These are phyloP conservation scores for Machaerirhynchus nigripectus DNA, from an alignment of 2,113 vertebrate species.

Conservation along the genomic window DNA sequence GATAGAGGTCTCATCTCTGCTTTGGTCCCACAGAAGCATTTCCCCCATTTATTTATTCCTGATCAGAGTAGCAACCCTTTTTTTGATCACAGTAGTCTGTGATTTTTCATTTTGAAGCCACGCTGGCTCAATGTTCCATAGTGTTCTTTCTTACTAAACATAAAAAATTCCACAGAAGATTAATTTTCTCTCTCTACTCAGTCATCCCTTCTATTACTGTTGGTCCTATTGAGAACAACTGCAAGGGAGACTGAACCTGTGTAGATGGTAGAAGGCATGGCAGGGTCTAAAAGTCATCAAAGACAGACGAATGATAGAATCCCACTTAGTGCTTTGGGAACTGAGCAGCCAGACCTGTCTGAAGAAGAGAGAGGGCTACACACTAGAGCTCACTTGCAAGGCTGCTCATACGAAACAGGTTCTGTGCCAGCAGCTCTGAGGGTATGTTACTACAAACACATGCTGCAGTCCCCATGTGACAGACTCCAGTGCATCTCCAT, in stretches of 20 bases:
- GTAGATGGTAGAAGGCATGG: neutral
- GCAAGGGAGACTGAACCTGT: neutral
- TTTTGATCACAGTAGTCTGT: neutral
- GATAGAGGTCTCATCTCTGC: neutral
- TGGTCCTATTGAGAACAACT: neutral
- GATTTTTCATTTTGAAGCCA: neutral
- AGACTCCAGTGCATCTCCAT: neutral
- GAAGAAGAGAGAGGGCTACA: neutral
- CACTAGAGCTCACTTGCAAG: neutral
- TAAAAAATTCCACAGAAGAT: neutral
- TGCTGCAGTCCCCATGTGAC: neutral
- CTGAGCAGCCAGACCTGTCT: neutral
- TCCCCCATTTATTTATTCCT: neutral
- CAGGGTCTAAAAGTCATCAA: neutral
- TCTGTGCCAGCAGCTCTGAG: neutral
- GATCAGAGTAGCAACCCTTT: neutral
- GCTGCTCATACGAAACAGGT: neutral
- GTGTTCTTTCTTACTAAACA: neutral
- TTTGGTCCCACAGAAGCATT: neutral
- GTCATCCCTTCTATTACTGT: neutral
- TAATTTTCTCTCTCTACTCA: neutral
- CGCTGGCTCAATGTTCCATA: neutral
- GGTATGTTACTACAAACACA: neutral
- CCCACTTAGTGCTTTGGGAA: neutral
- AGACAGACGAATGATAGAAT: neutral